Conservation (phyloP, 2,888 invertebrate genomes). For the Esperia sulphurella region DNA sequence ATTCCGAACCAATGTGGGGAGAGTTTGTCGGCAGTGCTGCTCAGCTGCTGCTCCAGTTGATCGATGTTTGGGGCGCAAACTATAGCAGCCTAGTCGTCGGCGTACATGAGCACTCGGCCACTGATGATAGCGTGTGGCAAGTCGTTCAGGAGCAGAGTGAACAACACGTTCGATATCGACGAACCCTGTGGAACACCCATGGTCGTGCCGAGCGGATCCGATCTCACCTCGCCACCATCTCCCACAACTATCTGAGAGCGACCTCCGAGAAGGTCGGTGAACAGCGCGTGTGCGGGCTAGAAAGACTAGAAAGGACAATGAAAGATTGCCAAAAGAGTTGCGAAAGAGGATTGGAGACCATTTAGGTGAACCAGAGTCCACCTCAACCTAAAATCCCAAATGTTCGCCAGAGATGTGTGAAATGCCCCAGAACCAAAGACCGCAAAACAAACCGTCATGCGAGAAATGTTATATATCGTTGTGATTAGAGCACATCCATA, state of each 20-base stretch:
- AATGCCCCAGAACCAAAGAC: no score
- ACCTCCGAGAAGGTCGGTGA: background rate
- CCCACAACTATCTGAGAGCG: background rate
- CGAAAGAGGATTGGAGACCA: no score
- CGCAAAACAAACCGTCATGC: no score
- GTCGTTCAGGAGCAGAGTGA: background rate
- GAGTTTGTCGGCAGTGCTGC: background rate
- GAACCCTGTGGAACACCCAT: background rate
- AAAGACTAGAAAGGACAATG: no score
- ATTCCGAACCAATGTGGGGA: constrained; percentile 2
- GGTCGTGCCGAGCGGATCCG: background rate
- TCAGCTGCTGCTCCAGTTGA: constrained; percentile 1
- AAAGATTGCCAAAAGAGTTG: no score
- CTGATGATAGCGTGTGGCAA: background rate
- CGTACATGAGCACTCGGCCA: constrained; percentile 5
- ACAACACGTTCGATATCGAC: background rate
- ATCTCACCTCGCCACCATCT: background rate
- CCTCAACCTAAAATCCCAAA: no score
- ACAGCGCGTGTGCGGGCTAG: no score
- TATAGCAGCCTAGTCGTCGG: constrained; percentile 6
- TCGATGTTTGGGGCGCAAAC: background rate
- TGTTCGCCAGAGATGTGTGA: no score
- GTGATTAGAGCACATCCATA: no score
- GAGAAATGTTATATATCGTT: no score
- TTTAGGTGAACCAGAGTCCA: no score